Base-by-base conservation (phyloP, 2,797 vertebrate species). In the Percopsis omiscomaycus region DNA sequence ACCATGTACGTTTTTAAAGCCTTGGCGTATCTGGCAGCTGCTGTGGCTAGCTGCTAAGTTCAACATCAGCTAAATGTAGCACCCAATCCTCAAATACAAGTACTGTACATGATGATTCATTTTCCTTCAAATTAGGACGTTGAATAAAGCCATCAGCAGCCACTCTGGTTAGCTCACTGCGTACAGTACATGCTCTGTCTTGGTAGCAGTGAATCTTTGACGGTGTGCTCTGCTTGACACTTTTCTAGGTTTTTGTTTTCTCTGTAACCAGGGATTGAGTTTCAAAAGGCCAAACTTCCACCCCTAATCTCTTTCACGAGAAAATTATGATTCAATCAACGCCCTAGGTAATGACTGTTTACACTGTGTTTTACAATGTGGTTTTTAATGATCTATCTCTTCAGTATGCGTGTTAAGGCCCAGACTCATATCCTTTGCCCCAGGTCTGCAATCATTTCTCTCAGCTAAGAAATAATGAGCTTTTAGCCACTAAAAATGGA, bases 321-420 rank as follows among this genome's bases (percentile, higher is more conserved):
- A 82, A 82, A 84, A 84, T 73, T 55, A 73, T 77, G 81, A 82
- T 67, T 84, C 81, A 83, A 58, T 82, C 77, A 53, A 69, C 5
- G 66, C 83, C 71, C 0, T 30, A 47, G 76, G 76, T 86, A 89
- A 88, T 84, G 74, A 82, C 71, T 82, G 86, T 89, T 89, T 88
- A 88, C 61, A 46, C 77, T 83, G 58, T 42, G 69, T 59, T 82
- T 77, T 79, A 82, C 73, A 76, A 68, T 8, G 2, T 16, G 59
- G 22, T 56, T 59, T 72, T 77, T 66, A 77, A 76, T 3, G 53
- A 82, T 85, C 74, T 53, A 55, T 79, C 71, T 77, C 57, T 79
- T 79, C 68, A 67, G 78, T 61, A 59, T 74, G 72, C 78, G 77
- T 59, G 74, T 77, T 68, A 14, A 73, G 32, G 67, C 79, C 75